Conservation (phyloP, 2,113 vertebrate genomes). For the Loxodonta africana region DNA sequence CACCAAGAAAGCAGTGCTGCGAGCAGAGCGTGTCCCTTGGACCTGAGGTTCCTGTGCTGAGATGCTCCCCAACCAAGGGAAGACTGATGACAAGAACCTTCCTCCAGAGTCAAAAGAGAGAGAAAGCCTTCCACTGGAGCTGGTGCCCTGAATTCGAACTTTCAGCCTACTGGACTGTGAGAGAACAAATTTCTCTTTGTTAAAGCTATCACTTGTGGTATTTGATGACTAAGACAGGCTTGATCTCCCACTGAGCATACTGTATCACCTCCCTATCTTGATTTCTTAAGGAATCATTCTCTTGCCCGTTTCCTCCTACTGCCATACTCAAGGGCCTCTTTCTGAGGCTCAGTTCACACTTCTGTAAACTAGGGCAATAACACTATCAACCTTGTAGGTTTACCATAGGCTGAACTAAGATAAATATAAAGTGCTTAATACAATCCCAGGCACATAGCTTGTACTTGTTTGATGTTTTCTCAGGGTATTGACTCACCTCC, state of each 20-base stretch:
- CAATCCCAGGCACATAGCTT: not conserved
- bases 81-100: too few relatives aligned
- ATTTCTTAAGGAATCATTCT: not conserved
- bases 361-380: not conserved
- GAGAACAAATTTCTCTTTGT: too few relatives aligned
- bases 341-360: not conserved
- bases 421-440: not conserved
- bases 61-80: too few relatives aligned
- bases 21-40: too few relatives aligned
- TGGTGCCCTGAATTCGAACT: too few relatives aligned
- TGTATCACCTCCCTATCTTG: not conserved
- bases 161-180: too few relatives aligned
- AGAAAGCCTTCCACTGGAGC: too few relatives aligned
- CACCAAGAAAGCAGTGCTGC: too few relatives aligned
- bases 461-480: not conserved
- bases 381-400: not conserved
- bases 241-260: not conserved
- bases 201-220: too few relatives aligned
- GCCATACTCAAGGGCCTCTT: not conserved
- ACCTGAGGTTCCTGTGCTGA: too few relatives aligned
- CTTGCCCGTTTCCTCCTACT: not conserved
- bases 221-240: not conserved
- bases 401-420: slow-evolving; percentile 14
- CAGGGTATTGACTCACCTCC: not conserved
- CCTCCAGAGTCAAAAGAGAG: too few relatives aligned